A percentile compares a stretch with the other conserved stretches of the same genome.
These are phyloP conservation scores for Pocota personata DNA, from an alignment of 2,888 invertebrate species.

Conservation along the genomic window DNA sequence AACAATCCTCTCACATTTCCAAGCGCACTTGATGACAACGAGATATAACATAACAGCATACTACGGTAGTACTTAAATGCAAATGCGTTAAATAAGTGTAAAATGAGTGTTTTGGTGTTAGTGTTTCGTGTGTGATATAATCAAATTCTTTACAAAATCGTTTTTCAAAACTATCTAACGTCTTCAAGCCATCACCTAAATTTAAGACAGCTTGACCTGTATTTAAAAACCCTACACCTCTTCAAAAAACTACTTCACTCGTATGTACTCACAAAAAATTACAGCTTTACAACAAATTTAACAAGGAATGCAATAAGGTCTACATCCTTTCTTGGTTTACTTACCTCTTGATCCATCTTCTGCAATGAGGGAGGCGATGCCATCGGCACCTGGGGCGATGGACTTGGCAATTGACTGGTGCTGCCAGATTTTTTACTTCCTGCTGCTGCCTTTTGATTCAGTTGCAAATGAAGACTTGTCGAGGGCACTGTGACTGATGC, in stretches of 20 bases:
- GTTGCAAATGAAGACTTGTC: constrained; percentile 76
- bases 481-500: constrained; percentile 32
- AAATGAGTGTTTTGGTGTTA: constrained; percentile 57
- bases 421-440: constrained; percentile 65
- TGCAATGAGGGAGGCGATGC: constrained; percentile 82
- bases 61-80: constrained; percentile 41
- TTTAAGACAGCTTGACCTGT: constrained; percentile 33
- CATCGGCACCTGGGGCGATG: constrained; percentile 83
- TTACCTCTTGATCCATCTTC: constrained; percentile 86
- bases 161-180: not conserved
- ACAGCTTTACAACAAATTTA: constrained; percentile 55
- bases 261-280: constrained; percentile 63
- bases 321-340: constrained; percentile 63
- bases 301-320: constrained; percentile 5
- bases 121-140: constrained; percentile 55
- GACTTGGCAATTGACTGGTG: constrained; percentile 81
- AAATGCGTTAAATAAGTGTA: constrained; percentile 50
- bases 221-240: constrained; percentile 58
- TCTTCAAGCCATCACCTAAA: constrained; percentile 60
- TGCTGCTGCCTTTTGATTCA: constrained; percentile 73
- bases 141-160: constrained; percentile 4
- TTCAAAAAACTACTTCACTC: constrained; percentile 47
- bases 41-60: constrained; percentile 51
- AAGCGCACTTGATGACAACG: constrained; percentile 31
- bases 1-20: constrained; percentile 56